phyloP scores from a whole-genome alignment of 2,113 vertebrate genomes.

The Phyllostomus discolor region DNA sequence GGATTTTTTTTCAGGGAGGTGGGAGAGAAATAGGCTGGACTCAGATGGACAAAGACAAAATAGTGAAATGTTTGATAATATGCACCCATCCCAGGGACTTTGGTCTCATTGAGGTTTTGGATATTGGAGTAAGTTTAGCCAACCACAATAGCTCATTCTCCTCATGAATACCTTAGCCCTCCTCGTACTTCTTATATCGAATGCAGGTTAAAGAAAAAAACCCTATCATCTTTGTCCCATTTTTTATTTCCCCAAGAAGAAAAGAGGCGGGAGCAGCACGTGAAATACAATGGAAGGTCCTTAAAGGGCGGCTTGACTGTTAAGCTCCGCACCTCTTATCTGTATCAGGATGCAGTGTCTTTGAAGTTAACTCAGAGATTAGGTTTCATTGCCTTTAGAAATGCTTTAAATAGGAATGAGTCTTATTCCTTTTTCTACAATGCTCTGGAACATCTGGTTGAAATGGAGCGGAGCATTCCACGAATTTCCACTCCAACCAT shows the following conservation, averaged over 20 bases:
- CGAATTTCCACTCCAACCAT: background rate
- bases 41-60: background rate
- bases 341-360: constrained; percentile 53
- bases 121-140: constrained; percentile 4
- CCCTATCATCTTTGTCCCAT: constrained; percentile 14
- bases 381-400: constrained; percentile 52
- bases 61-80: background rate
- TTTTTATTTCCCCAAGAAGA: background rate
- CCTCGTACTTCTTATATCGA: background rate
- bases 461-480: background rate
- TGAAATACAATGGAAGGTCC: constrained; percentile 28
- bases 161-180: background rate
- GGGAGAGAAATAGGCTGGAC: background rate
- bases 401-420: constrained; percentile 49
- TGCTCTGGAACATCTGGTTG: constrained; percentile 8
- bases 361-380: constrained; percentile 63
- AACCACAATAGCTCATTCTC: constrained; percentile 26
- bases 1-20: constrained; percentile 2
- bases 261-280: background rate
- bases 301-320: constrained; percentile 30
- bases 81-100: background rate
- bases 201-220: background rate
- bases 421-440: constrained; percentile 3
- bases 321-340: constrained; percentile 36
- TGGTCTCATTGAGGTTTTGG: background rate